phyloP scores from a whole-genome alignment of 2,888 invertebrate species.

The Drosophila demipolita region DNA sequence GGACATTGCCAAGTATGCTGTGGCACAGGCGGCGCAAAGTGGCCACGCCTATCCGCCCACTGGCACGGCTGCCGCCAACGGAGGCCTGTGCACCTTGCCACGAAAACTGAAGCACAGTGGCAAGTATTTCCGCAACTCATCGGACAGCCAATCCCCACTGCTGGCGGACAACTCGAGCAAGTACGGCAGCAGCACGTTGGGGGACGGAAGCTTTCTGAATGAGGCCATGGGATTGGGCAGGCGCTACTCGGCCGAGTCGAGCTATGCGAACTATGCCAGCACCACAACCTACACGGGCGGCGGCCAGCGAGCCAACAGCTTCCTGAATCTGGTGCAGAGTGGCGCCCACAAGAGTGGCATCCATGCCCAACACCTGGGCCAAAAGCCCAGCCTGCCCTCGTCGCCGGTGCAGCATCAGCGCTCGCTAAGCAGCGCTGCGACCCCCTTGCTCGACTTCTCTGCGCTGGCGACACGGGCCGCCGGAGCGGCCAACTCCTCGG shows the following conservation, averaged over 20 bases:
- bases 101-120: slow-evolving; percentile 83
- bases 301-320: slow-evolving; percentile 88
- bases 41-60: slow-evolving; percentile 39
- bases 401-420: slow-evolving; percentile 87
- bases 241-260: slow-evolving; percentile 86
- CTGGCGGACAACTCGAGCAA: slow-evolving; percentile 88
- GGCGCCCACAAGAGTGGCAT: slow-evolving; percentile 72
- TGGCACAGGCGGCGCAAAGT: slow-evolving; percentile 72
- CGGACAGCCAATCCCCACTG: slow-evolving; percentile 91
- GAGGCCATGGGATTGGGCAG: slow-evolving; percentile 85
- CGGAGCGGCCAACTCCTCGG: slow-evolving; percentile 84
- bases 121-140: slow-evolving; percentile 84
- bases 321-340: slow-evolving; percentile 88
- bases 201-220: slow-evolving; percentile 88
- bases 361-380: slow-evolving; percentile 68
- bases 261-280: slow-evolving; percentile 82
- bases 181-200: slow-evolving; percentile 89
- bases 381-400: slow-evolving; percentile 88
- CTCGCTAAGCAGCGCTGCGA: slow-evolving; percentile 84
- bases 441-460: slow-evolving; percentile 82
- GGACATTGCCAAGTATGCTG: slow-evolving; percentile 84
- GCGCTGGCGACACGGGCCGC: slow-evolving; percentile 78
- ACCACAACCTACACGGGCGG: slow-evolving; percentile 82
- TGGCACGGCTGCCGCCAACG: slow-evolving; percentile 47
- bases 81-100: slow-evolving; percentile 89